Evolutionary conservation across 2,113 vertebrate genomes (phyloP).

Genomic region (Halcyon malimbica): DNA sequence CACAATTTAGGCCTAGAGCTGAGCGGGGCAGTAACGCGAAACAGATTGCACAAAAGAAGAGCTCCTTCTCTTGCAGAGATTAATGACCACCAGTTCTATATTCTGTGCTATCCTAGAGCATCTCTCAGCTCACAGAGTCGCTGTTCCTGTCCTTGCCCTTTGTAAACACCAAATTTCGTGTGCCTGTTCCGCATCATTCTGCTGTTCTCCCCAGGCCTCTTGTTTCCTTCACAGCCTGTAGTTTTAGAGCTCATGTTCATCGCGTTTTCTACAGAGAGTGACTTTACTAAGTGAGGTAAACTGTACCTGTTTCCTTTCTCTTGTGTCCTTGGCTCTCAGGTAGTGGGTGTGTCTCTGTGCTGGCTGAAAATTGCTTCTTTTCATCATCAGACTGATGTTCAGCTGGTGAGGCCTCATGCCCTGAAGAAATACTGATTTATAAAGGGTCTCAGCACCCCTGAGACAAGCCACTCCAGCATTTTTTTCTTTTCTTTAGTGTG

Average conservation of each 20-base stretch:
- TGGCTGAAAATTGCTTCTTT: not conserved
- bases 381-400: not conserved
- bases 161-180: not conserved
- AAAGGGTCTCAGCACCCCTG: not conserved
- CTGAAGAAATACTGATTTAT: not conserved
- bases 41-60: conserved; percentile 23
- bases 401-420: not conserved
- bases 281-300: not conserved
- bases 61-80: conserved; percentile 7
- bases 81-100: not conserved
- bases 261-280: not conserved
- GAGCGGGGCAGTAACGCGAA: conserved; percentile 15
- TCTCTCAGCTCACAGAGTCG: not conserved
- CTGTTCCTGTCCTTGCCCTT: not conserved
- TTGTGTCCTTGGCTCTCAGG: not conserved
- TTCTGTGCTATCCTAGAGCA: not conserved
- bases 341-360: not conserved
- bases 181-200: not conserved
- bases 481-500: not conserved
- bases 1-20: conserved; percentile 13
- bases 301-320: not conserved
- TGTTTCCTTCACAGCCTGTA: not conserved
- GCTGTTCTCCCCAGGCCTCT: not conserved
- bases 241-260: not conserved
- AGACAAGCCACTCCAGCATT: not conserved